Evolutionary conservation across 1,140 invertebrate species (phyloP), one percentile per base, ranked within the genome.

Genomic region (Chrysomallon squamiferum): DNA sequence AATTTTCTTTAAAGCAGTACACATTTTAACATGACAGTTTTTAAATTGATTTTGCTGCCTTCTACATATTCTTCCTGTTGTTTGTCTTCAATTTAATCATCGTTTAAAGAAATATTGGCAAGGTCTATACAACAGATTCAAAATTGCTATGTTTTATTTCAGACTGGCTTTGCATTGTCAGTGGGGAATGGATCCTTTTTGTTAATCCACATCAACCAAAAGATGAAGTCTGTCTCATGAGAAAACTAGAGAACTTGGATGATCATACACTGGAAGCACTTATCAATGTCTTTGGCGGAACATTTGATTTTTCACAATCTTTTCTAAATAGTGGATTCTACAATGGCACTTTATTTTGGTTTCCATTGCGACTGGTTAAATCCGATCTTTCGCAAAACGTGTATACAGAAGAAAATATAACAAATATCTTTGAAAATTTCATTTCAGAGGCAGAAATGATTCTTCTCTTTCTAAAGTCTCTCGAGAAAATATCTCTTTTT

Each of bases 161-260:
- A 81, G 79, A 80, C 71, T 66, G 77, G 30, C 78, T 76, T 18
- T 65, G 69, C 43, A 70, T 80, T 7, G 33, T 81, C 3, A 77
- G 75, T 71, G 79, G 79, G n/a, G 60, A 72, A 22, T 68, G 64
- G 13, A 22, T 79, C 5, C 60, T 67, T 5, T 59, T 80, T 11
- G 61, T 81, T 22, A 74, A 80, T 52, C 78, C 78, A 1, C 73
- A 80, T 52, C 50, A 72, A 32, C 62, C 59, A 59, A 41, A 65
- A 45, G 65, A 32, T 60, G 62, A n/a, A 71, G 20, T n/a, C 41
- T 58, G 22, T 20, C 22, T 30, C 11, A 4, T 35, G 18, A 58
- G n/a, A 33, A 58, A 58, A 11, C 68, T 45, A 22, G 43, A 30
- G 62, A 27, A 52, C 62, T 58, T 22, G 62, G 50, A 57, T 35